phyloP scores from a whole-genome alignment of 1,140 invertebrate genomes.

The Dufourea novaeangliae region DNA sequence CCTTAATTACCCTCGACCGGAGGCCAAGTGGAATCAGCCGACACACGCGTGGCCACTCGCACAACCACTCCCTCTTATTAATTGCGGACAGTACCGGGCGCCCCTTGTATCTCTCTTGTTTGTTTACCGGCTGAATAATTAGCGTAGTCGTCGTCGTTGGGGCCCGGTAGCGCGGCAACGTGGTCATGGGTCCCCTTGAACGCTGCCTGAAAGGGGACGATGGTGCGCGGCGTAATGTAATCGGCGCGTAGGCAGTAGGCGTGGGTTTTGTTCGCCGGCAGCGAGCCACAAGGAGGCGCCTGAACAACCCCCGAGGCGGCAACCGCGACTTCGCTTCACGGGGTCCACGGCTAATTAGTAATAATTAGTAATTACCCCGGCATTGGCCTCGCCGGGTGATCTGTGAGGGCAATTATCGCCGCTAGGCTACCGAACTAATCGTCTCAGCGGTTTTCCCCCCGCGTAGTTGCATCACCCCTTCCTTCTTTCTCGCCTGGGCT shows the following conservation, averaged over 20 bases:
- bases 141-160: slow-evolving; percentile 14
- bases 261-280: slow-evolving; percentile 38
- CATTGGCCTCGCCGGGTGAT: slow-evolving; percentile 54
- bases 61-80: slow-evolving; percentile 7
- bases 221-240: slow-evolving; percentile 52
- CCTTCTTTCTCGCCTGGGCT: slow-evolving; percentile 42
- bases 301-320: slow-evolving; percentile 65
- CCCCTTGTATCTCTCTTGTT: slow-evolving; percentile 23
- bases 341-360: slow-evolving; percentile 71
- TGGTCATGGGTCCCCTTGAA: slow-evolving; percentile 18
- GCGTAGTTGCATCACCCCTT: not conserved
- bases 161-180: not conserved
- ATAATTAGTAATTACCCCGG: slow-evolving; percentile 73
- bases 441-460: not conserved
- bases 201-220: slow-evolving; percentile 41
- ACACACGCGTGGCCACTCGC: not conserved
- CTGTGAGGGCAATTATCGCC: slow-evolving; percentile 69
- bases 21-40: not conserved
- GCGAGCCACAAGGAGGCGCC: slow-evolving; percentile 47
- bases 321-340: slow-evolving; percentile 55
- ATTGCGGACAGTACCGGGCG: slow-evolving; percentile 2
- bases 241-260: slow-evolving; percentile 57
- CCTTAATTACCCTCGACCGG: slow-evolving; percentile 1
- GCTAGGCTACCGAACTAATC: slow-evolving; percentile 54
- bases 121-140: slow-evolving; percentile 36